phyloP scores from a whole-genome alignment of 2,113 vertebrate species.

The Ptychochromis oligacanthus region DNA sequence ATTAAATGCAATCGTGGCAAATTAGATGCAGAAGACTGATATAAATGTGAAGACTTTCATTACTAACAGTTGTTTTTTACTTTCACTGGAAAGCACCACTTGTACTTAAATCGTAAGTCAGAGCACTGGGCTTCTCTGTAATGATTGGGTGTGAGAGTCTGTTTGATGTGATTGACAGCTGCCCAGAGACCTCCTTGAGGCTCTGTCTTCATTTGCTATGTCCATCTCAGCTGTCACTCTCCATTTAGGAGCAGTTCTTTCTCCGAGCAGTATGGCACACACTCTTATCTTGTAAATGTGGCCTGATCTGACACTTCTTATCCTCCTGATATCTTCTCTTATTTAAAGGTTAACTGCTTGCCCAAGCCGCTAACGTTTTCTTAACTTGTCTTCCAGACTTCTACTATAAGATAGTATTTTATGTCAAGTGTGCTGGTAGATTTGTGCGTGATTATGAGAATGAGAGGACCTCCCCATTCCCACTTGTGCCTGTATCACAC shows the following conservation, averaged over 20 bases:
- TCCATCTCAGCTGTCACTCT: conserved; percentile 57
- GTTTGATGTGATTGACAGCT: conserved; percentile 55
- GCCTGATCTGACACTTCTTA: conserved; percentile 11
- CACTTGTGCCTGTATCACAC: conserved; percentile 2
- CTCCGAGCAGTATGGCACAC: not conserved
- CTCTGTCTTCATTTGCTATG: conserved; percentile 51
- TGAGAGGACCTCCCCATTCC: not conserved
- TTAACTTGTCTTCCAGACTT: not conserved
- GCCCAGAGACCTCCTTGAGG: conserved; percentile 29
- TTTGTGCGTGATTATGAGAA: not conserved
- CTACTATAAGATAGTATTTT: not conserved
- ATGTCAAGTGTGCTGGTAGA: not conserved
- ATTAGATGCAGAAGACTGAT: not conserved
- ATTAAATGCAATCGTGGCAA: not conserved
- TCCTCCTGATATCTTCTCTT: not conserved
- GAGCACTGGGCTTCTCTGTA: not conserved
- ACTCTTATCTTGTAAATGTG: not conserved
- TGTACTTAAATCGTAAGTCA: not conserved
- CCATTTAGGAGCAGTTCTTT: conserved; percentile 45
- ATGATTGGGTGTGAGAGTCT: conserved; percentile 19
- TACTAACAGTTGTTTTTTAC: not conserved
- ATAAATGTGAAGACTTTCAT: not conserved
- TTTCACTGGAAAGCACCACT: not conserved
- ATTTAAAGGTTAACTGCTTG: conserved; percentile 10
- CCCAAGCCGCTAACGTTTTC: conserved; percentile 2